Evolutionary conservation across 2,113 vertebrate species (phyloP).

Genomic region (Lepus timidus): DNA sequence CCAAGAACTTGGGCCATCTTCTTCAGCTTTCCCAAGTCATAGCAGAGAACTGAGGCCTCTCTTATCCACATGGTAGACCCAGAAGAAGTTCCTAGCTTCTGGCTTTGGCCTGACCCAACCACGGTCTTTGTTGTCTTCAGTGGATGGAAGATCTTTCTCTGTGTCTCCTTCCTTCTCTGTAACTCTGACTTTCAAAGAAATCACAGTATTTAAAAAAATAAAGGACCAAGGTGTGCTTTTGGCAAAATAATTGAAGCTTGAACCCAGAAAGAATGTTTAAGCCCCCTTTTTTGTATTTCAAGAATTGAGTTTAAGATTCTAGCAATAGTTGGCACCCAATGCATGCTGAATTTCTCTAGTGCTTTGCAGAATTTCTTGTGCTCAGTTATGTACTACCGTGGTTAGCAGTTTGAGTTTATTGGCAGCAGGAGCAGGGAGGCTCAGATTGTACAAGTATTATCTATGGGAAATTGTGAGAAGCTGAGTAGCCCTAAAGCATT

Average conservation of each 20-base stretch:
- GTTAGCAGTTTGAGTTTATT: conserved; percentile 61
- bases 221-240: not conserved
- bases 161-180: too few species aligned
- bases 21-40: too few species aligned
- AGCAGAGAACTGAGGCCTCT: too few species aligned
- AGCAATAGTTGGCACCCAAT: not conserved
- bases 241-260: not conserved
- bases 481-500: not conserved
- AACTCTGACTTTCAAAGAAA: too few species aligned
- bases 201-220: not conserved
- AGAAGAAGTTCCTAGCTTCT: too few species aligned
- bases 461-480: not conserved
- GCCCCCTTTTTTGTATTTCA: not conserved
- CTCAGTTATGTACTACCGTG: not conserved
- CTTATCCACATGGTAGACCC: too few species aligned
- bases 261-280: not conserved
- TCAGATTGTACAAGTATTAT: not conserved
- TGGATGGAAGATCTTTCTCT: too few species aligned
- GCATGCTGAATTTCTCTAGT: not conserved
- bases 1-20: too few species aligned
- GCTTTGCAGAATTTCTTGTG: conserved; percentile 33
- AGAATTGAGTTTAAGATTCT: conserved; percentile 14
- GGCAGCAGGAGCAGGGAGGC: not conserved
- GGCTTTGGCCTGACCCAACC: too few species aligned
- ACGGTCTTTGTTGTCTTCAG: too few species aligned